These are phyloP conservation scores for Lycia hirtaria DNA, from an alignment of 2,888 invertebrate species.

Conservation along the genomic window DNA sequence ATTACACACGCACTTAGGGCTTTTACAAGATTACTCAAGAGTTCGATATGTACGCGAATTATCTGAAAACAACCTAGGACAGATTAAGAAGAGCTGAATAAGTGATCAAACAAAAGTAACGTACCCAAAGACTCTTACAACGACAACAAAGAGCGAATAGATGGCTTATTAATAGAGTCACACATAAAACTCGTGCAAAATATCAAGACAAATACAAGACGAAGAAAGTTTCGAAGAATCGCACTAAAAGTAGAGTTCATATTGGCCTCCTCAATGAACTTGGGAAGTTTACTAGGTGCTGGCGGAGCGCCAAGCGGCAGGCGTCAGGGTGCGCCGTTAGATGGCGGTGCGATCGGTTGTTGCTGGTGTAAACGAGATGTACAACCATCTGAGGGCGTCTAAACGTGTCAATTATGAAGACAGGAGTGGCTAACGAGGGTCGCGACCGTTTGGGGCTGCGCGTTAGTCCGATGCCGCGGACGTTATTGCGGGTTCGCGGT, in stretches of 20 bases:
- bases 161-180: constrained; percentile 12
- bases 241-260: constrained; percentile 54
- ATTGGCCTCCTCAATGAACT: constrained; percentile 67
- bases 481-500: constrained; percentile 38
- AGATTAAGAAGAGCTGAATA: neutral
- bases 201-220: constrained; percentile 10
- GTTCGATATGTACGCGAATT: neutral
- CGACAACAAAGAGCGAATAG: neutral
- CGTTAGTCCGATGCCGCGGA: constrained; percentile 34
- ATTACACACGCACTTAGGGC: constrained; percentile 45
- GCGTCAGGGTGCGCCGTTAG: constrained; percentile 47
- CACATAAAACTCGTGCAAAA: constrained; percentile 5
- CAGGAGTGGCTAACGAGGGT: constrained; percentile 38
- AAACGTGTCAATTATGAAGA: constrained; percentile 43
- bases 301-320: constrained; percentile 61
- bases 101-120: neutral
- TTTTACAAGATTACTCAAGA: constrained; percentile 41
- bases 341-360: constrained; percentile 50
- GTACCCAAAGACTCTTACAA: neutral
- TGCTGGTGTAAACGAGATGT: constrained; percentile 40
- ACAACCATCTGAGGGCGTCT: constrained; percentile 33
- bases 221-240: constrained; percentile 53
- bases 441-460: constrained; percentile 37
- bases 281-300: constrained; percentile 61
- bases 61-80: neutral